phyloP scores from a whole-genome alignment of 2,888 invertebrate genomes.

The Darwinula stevensoni region DNA sequence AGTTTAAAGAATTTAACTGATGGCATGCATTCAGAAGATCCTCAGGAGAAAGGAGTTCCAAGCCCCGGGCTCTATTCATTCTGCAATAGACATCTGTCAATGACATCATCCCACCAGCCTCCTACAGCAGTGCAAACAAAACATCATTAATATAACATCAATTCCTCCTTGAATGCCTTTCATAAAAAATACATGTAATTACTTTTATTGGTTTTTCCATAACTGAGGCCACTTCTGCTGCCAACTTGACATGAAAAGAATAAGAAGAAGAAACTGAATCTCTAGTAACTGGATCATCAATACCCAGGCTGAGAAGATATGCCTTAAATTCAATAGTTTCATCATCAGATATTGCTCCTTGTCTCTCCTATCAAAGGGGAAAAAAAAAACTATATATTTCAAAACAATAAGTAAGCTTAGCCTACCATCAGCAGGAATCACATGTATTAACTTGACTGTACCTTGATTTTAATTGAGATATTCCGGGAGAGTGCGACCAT shows the following conservation, averaged over 20 bases:
- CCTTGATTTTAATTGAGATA: slow-evolving; percentile 72
- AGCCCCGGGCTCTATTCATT: slow-evolving; percentile 78
- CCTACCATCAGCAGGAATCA: too few relatives aligned
- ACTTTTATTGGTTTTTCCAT: slow-evolving; percentile 43
- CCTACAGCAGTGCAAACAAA: slow-evolving; percentile 20
- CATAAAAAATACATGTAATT: not conserved
- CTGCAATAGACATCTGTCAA: slow-evolving; percentile 88
- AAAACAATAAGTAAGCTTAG: too few relatives aligned
- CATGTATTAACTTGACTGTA: too few relatives aligned
- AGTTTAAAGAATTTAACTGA: slow-evolving; percentile 26
- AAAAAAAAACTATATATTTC: too few relatives aligned
- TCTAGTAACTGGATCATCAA: slow-evolving; percentile 89
- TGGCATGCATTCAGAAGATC: slow-evolving; percentile 77
- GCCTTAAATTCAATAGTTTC: slow-evolving; percentile 89
- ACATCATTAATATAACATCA: slow-evolving; percentile 5
- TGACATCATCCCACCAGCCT: slow-evolving; percentile 85
- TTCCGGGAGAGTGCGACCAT: slow-evolving; percentile 79
- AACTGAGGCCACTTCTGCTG: slow-evolving; percentile 54
- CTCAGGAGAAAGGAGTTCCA: slow-evolving; percentile 85
- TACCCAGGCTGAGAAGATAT: slow-evolving; percentile 80
- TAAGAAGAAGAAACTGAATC: slow-evolving; percentile 58
- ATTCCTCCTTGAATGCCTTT: too few relatives aligned
- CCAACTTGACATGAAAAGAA: slow-evolving; percentile 52
- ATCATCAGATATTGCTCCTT: too few relatives aligned
- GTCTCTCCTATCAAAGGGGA: too few relatives aligned